Evolutionary conservation across 2,888 invertebrate species (phyloP).

Genomic region (Chrysotoxum bicinctum): DNA sequence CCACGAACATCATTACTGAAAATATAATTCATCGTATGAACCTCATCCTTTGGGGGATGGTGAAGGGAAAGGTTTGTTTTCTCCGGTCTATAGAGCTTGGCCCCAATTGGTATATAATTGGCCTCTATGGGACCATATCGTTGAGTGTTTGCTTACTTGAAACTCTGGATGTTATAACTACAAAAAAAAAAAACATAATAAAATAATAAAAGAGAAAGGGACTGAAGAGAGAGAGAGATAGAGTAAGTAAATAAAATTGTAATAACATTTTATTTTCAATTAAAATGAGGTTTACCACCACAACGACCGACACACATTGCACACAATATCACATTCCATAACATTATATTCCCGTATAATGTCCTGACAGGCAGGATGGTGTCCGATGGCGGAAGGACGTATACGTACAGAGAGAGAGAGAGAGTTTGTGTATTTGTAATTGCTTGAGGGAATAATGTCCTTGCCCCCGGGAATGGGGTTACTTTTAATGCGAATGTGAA

Average conservation of each 20-base stretch:
- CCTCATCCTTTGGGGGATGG: conserved; percentile 18
- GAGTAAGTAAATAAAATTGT: conserved; percentile 69
- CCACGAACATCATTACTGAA: conserved; percentile 49
- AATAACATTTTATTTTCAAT: conserved; percentile 73
- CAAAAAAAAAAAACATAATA: not conserved
- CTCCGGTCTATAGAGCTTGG: conserved; percentile 24
- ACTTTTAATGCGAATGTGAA: conserved; percentile 54
- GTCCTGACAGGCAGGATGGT: not conserved
- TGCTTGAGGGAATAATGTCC: conserved; percentile 58
- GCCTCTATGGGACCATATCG: conserved; percentile 50
- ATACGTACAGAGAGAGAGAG: not conserved
- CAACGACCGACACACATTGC: conserved; percentile 17
- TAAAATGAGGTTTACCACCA: conserved; percentile 68
- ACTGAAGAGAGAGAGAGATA: not conserved
- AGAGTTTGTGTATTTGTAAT: conserved; percentile 42
- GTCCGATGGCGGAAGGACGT: not conserved
- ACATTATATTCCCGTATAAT: conserved; percentile 1
- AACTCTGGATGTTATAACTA: conserved; percentile 3
- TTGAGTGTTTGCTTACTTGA: conserved; percentile 26
- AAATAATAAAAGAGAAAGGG: not conserved
- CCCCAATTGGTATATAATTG: conserved; percentile 67
- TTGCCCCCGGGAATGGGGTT: conserved; percentile 18
- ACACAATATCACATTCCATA: conserved; percentile 2
- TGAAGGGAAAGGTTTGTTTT: conserved; percentile 23
- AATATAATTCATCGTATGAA: conserved; percentile 50